A percentile compares a stretch with the other conserved stretches of the same genome.
Evolutionary conservation across 2,888 invertebrate genomes (phyloP).

Genomic region (Odontothrips loti): DNA sequence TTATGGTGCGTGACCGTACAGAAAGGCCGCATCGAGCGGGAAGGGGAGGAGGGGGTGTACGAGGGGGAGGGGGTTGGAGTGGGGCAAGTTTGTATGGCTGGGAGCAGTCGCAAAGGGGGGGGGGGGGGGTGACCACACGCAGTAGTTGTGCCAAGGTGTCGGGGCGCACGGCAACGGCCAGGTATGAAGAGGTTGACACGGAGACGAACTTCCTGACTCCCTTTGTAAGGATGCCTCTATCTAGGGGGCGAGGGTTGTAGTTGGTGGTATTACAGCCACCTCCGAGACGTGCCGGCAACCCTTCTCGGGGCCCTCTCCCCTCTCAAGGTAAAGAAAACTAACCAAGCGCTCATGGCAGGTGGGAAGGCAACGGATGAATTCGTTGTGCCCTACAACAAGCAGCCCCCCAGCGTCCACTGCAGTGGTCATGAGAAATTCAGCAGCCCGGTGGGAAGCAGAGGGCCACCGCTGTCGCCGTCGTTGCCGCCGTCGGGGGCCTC

Average conservation of each 20-base stretch:
- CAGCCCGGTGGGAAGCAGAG: neutral
- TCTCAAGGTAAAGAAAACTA: neutral
- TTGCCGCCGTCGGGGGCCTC: neutral
- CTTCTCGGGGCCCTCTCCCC: neutral
- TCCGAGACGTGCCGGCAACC: too few species aligned
- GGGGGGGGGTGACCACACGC: neutral
- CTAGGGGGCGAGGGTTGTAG: neutral
- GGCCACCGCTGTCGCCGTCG: neutral
- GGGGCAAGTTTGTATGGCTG: neutral
- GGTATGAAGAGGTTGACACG: neutral
- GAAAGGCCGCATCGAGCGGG: slow-evolving; percentile 4
- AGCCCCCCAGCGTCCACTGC: neutral
- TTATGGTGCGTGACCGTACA: slow-evolving; percentile 24
- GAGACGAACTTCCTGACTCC: neutral
- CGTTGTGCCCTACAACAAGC: neutral
- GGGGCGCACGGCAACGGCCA: too few species aligned
- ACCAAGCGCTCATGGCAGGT: too few species aligned
- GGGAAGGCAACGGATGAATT: too few species aligned
- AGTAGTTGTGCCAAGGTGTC: neutral
- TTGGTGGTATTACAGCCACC: neutral
- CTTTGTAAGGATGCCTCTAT: neutral
- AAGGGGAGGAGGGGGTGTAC: neutral
- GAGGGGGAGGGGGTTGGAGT: neutral
- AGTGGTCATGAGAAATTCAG: slow-evolving; percentile 10
- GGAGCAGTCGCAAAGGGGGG: neutral